Conservation (phyloP, 2,113 vertebrate genomes). For the Upupa epops region DNA sequence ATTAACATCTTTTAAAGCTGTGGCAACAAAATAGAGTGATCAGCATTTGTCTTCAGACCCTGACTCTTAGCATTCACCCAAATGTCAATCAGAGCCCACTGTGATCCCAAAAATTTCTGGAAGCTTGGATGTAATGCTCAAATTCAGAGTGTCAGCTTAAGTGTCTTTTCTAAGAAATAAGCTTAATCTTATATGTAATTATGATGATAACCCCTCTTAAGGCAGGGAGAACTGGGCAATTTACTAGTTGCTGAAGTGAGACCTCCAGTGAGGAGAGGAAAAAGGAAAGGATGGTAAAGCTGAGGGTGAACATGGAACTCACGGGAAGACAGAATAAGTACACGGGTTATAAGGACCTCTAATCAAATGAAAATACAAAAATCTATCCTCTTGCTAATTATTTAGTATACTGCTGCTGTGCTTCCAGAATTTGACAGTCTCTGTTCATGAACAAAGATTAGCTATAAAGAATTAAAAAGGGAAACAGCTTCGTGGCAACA, state of each 20-base stretch:
- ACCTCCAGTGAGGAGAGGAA: not conserved
- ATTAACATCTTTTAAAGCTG: not conserved
- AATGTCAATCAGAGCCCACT: not conserved
- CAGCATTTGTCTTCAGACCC: not conserved
- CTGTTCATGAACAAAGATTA: not conserved
- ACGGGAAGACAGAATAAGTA: not conserved
- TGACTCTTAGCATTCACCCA: not conserved
- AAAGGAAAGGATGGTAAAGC: not conserved
- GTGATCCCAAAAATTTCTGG: not conserved
- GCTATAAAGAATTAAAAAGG: not conserved
- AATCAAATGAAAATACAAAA: not conserved
- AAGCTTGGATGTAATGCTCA: not conserved
- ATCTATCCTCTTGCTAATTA: not conserved
- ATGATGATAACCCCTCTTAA: not conserved
- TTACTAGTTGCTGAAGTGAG: not conserved
- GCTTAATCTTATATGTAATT: not conserved
- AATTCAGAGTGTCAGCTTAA: not conserved
- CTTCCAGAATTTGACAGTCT: not conserved
- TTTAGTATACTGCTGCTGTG: not conserved
- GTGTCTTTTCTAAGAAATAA: not conserved
- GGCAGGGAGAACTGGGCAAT: not conserved
- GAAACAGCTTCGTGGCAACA: not conserved
- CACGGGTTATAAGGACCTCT: not conserved
- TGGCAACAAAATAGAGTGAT: not conserved
- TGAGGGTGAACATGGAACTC: not conserved